Evolutionary conservation across 2,888 invertebrate species (phyloP).

Genomic region (Ctenicera cuprea): DNA sequence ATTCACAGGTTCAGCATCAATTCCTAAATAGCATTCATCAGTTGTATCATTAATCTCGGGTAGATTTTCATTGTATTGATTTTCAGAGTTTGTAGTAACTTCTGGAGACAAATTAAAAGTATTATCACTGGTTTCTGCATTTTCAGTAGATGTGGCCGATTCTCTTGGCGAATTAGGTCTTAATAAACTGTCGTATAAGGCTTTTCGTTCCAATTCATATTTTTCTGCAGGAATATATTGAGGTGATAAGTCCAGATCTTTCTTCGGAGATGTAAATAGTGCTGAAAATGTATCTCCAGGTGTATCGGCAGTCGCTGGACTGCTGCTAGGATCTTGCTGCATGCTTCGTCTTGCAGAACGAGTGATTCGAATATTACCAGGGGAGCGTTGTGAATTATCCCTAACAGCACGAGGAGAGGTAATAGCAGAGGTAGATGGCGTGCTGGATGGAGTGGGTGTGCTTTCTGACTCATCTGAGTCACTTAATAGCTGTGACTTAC

Average conservation of each 20-base stretch:
- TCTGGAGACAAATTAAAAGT: slow-evolving; percentile 1
- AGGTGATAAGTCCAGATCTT: slow-evolving; percentile 68
- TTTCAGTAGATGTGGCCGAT: slow-evolving; percentile 52
- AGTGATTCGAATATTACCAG: slow-evolving; percentile 68
- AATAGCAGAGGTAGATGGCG: slow-evolving; percentile 72
- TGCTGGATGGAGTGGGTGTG: slow-evolving; percentile 75
- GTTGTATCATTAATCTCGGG: background rate
- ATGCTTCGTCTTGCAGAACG: slow-evolving; percentile 71
- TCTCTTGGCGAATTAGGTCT: slow-evolving; percentile 61
- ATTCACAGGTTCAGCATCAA: background rate
- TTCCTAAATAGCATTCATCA: slow-evolving; percentile 1
- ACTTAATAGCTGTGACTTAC: slow-evolving; percentile 75
- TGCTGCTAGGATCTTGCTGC: slow-evolving; percentile 70
- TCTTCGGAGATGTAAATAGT: slow-evolving; percentile 68
- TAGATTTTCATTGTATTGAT: slow-evolving; percentile 1
- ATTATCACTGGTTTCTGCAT: slow-evolving; percentile 46
- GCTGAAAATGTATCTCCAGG: slow-evolving; percentile 63
- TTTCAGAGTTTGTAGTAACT: background rate
- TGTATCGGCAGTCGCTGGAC: slow-evolving; percentile 69
- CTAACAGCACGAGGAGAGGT: slow-evolving; percentile 71
- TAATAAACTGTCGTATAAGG: slow-evolving; percentile 71
- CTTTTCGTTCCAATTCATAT: slow-evolving; percentile 71
- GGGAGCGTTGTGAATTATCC: slow-evolving; percentile 61
- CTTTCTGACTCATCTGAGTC: slow-evolving; percentile 71
- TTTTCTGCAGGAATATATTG: slow-evolving; percentile 73